Evolutionary conservation across 2,113 vertebrate genomes (phyloP), one percentile per base, ranked within the genome.

Genomic region (Microtus richardsoni): DNA sequence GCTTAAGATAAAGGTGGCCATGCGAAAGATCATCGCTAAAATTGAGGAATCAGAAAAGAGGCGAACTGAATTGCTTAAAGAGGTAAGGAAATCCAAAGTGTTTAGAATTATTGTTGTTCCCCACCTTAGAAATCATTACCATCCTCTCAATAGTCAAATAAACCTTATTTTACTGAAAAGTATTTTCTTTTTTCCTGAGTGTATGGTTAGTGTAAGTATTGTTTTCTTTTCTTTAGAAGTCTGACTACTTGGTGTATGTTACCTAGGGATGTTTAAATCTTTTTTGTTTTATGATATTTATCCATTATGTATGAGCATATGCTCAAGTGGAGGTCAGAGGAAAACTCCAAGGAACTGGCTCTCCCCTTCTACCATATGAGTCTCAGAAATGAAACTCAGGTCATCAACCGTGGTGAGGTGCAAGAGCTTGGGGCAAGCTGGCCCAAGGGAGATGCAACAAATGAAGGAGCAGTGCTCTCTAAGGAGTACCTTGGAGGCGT

Each of bases 11-110:
- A 80, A 78, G 10, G 1, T 0, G 0, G 47, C 89, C 36, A 85
- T 97, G 30, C 26, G 36, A 11, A 52, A 74, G 26, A 4, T 94
- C 52, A n/a, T 68, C 24, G 7, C 66, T 26, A 70, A 75, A 94
- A 85, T 97, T 60, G 73, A 97, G 5, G 0, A 3, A 17, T 21
- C 33, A 21, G 96, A 97, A 95, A 74, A 30, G 26, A 97, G 6
- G 16, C 91, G 71, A 62, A 28, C 0, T 58, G 1, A 87, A 21
- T 82, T 98, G 62, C 44, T 91, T 33, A 0, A 91, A 44, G 92
- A 98, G 98, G 98, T 98, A 97, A 94, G 77, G 7, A 1, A 89
- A 54, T 3, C 0, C 36, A 26, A 24, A 12, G 14, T 26, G 64
- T 36, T 88, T 77, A 33, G 66, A 89, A 75, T 66, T 58, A 87